Base-by-base conservation (phyloP, 2,888 invertebrate species). In the Phyllotreta cruciferae region DNA sequence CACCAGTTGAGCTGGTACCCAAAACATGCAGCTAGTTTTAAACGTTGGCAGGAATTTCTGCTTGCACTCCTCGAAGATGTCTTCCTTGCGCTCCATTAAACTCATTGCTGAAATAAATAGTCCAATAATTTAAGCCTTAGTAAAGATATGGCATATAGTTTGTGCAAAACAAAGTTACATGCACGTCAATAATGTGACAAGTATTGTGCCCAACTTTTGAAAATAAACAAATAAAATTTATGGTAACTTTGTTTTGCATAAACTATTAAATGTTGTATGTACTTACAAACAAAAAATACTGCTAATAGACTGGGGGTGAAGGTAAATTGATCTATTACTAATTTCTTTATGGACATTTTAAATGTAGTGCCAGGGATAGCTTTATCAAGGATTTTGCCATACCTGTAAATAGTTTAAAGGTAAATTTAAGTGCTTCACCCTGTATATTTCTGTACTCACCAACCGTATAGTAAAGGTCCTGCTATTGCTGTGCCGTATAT, bases 1-100 rank as follows among this genome's bases (percentile, higher is more conserved):
- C 36, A 93, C 77, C 0, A 88, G 85, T 80, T 93, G 93, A 0
- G 87, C 89, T 0, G 94, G 94, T 41, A 94, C 78, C 94, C 94
- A 94, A 79, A 93, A 94, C 56, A 87, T 80, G 74, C 93, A 93
- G 68, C 92, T 93, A 0, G 89, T 88, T 78, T 87, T 67, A 75
- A 88, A 89, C 0, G 93, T 91, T 63, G 86, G 88, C 67, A 86
- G 71, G 70, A 91, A 90, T 79, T 94, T 94, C 41, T 85, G 82
- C 70, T 82, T 84, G 34, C 90, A 86, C 78, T 94, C 94, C 68
- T 85, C 85, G 50, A 92, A 85, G 1, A 91, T 76, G 74, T 93
- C 88, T 14, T 84, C 81, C 75, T 86, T 88, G 3, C 87, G 81
- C 80, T 94, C 94, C 83, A 93, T 85, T 4, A 89, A 74, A 71